Percentiles rank a stretch among this genome's conserved stretches.
phyloP scores from a whole-genome alignment of 1,140 invertebrate species.

The Drosophila obscura region DNA sequence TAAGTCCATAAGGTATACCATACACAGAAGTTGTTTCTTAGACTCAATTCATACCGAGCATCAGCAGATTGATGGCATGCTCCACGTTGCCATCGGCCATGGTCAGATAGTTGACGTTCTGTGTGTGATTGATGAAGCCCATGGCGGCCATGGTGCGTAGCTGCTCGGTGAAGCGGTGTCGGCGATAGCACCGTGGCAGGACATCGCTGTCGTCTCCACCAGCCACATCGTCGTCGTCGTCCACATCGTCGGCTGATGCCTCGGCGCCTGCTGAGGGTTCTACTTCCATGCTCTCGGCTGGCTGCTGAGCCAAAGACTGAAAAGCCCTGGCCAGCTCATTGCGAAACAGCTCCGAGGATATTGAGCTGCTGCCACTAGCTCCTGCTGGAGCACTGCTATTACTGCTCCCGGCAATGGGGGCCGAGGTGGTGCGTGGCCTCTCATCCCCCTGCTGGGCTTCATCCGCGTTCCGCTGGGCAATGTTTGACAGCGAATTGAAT shows the following conservation, averaged over 20 bases:
- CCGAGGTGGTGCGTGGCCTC: slow-evolving; percentile 28
- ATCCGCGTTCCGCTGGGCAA: slow-evolving; percentile 75
- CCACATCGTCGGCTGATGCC: slow-evolving; percentile 15
- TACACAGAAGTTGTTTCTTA: slow-evolving; percentile 3
- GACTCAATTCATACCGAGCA: slow-evolving; percentile 84
- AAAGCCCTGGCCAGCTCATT: slow-evolving; percentile 69
- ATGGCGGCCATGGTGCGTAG: slow-evolving; percentile 93
- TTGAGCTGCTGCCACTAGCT: slow-evolving; percentile 34
- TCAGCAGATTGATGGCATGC: slow-evolving; percentile 92
- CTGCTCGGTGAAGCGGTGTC: slow-evolving; percentile 85
- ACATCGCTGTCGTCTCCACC: slow-evolving; percentile 67
- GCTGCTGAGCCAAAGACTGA: slow-evolving; percentile 54
- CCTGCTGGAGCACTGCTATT: background rate
- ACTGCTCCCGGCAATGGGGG: background rate
- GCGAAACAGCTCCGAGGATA: slow-evolving; percentile 66
- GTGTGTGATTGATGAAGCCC: slow-evolving; percentile 93
- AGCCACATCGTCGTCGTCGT: slow-evolving; percentile 55
- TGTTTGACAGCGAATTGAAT: slow-evolving; percentile 78
- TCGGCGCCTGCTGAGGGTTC: slow-evolving; percentile 27
- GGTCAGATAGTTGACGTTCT: slow-evolving; percentile 92
- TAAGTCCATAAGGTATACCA: slow-evolving; percentile 31
- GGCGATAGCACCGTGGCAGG: slow-evolving; percentile 66
- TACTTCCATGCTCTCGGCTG: slow-evolving; percentile 64
- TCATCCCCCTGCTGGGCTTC: slow-evolving; percentile 55
- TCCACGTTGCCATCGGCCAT: slow-evolving; percentile 94